Conservation (phyloP, 1,140 invertebrate species). For the Coenobita brevimanus region DNA sequence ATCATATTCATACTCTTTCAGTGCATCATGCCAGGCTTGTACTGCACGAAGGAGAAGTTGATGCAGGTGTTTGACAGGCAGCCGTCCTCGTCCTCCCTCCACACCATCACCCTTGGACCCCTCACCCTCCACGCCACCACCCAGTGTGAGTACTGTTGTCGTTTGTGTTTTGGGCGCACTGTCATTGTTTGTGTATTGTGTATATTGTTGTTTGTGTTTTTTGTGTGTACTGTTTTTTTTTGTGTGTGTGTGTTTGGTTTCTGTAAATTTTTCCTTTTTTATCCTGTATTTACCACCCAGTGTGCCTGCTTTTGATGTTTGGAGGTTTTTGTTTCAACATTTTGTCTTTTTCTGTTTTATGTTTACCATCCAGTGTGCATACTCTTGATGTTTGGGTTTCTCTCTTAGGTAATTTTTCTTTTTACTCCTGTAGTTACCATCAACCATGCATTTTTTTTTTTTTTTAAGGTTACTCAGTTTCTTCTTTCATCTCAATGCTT, state of each 20-base stretch:
- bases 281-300: too few species aligned
- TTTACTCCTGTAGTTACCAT: neutral
- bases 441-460: neutral
- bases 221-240: too few species aligned
- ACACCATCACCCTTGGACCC: slow-evolving; percentile 71
- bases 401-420: neutral
- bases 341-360: too few species aligned
- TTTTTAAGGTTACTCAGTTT: neutral
- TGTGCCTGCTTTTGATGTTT: too few species aligned
- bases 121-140: slow-evolving; percentile 55
- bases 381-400: neutral
- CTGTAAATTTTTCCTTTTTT: too few species aligned
- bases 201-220: too few species aligned
- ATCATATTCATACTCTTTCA: slow-evolving; percentile 30
- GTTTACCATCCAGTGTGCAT: too few species aligned
- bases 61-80: slow-evolving; percentile 70
- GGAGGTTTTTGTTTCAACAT: too few species aligned
- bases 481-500: neutral
- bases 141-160: slow-evolving; percentile 36
- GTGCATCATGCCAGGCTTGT: slow-evolving; percentile 71
- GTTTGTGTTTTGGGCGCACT: too few species aligned
- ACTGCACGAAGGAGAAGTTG: slow-evolving; percentile 69
- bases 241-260: too few species aligned
- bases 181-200: too few species aligned
- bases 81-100: slow-evolving; percentile 70